phyloP scores from a whole-genome alignment of 1,140 invertebrate genomes.

The Araneus ventricosus region DNA sequence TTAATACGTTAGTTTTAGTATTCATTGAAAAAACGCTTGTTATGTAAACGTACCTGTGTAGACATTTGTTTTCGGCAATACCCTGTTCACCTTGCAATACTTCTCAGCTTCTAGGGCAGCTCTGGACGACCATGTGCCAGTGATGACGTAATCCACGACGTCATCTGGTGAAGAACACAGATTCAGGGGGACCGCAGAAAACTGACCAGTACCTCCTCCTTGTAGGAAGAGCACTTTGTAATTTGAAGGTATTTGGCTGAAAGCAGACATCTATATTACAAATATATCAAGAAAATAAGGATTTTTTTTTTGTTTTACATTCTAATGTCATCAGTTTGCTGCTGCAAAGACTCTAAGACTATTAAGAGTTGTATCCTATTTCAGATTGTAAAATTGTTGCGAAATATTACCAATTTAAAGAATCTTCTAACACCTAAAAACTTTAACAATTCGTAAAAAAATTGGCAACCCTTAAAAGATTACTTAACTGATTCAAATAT shows the following conservation, averaged over 20 bases:
- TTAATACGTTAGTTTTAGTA: neutral
- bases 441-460: too few relatives aligned
- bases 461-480: too few relatives aligned
- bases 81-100: conserved; percentile 95
- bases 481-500: too few relatives aligned
- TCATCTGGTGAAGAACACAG: conserved; percentile 84
- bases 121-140: conserved; percentile 95
- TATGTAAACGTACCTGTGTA: conserved; percentile 85
- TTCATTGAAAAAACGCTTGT: neutral
- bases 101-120: conserved; percentile 97
- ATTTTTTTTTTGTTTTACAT: too few relatives aligned
- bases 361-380: too few relatives aligned
- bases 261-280: neutral
- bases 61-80: conserved; percentile 87
- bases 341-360: too few relatives aligned
- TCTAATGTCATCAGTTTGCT: too few relatives aligned
- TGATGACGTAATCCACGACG: conserved; percentile 82
- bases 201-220: conserved; percentile 96
- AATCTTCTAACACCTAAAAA: too few relatives aligned
- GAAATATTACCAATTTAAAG: too few relatives aligned
- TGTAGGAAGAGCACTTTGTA: conserved; percentile 96
- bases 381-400: too few relatives aligned
- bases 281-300: too few relatives aligned
- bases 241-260: conserved; percentile 92
- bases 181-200: conserved; percentile 95